These are phyloP conservation scores for Porites cylindrica DNA, from an alignment of 92 coral and sea anemone species.

Conservation along the genomic window DNA sequence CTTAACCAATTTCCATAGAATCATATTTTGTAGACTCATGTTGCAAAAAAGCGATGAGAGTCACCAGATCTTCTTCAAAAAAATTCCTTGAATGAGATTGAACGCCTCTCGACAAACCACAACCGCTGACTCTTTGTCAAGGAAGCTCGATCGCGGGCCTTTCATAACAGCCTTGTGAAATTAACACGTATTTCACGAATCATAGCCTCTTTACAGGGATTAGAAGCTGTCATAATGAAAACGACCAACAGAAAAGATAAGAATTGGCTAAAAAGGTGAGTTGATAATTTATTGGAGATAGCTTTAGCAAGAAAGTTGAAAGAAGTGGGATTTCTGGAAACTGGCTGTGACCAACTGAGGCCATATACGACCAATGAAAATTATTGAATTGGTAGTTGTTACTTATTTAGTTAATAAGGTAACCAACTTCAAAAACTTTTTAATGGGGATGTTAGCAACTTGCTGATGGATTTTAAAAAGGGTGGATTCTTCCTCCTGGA, in stretches of 20 bases:
- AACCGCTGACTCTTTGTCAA: not conserved
- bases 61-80: too few species aligned
- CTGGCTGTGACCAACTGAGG: not conserved
- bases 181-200: not conserved
- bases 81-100: too few species aligned
- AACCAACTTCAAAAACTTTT: not conserved
- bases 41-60: too few species aligned
- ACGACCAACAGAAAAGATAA: not conserved
- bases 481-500: not conserved
- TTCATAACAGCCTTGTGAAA: too few species aligned
- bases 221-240: not conserved
- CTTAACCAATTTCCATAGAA: too few species aligned
- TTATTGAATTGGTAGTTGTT: not conserved
- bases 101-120: not conserved
- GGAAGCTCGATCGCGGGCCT: slow-evolving; percentile 2
- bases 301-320: not conserved
- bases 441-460: too few species aligned
- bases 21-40: too few species aligned
- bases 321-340: not conserved
- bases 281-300: not conserved
- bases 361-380: not conserved
- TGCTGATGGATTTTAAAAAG: too few species aligned
- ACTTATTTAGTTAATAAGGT: not conserved
- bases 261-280: not conserved
- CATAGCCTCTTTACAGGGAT: not conserved